Evolutionary conservation across 2,797 vertebrate genomes (phyloP), one percentile per base, ranked within the genome.

Genomic region (Lutjanus argentimaculatus): DNA sequence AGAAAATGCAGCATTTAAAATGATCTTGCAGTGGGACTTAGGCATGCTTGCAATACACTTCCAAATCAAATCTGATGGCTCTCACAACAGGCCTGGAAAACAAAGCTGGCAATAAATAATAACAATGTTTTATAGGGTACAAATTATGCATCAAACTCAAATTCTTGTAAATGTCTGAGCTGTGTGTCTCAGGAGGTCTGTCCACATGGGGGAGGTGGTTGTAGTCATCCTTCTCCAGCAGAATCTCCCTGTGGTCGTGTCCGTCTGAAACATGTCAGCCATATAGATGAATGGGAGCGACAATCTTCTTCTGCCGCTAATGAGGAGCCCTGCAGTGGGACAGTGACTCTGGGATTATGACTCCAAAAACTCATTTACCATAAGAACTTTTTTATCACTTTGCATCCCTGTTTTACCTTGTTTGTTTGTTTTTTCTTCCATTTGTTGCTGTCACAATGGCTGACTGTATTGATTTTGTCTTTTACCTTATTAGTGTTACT

Each of bases 291-390:
- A 91, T 71, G 75, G 67, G 58, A 80, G 63, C 82, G 87, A 93
- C 88, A 82, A 66, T 85, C 73, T 73, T 70, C 63, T 67, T 64
- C 81, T 81, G 76, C 78, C 86, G 57, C 84, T 92, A 92, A 93
- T 89, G 85, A 91, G 86, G 85, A 90, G 67, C 81, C 88, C 88
- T 73, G 86, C 70, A 88, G 87, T n/a, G 79, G 43, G 25, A 73
- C 21, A 59, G 13, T 62, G 48, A 36, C 80, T 61, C 77, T 62
- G 62, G 36, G 40, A 40, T 65, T 49, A 79, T 86, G 87, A 90
- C 36, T 75, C 52, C 53, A 59, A 51, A 76, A 70, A 53, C 43
- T 22, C 14, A 80, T 77, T 85, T 73, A 78, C 16, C 36, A 62
- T 36, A 11, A 63, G 25, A 52, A 68, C 65, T 55, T 11, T 19